phyloP scores from a whole-genome alignment of 2,888 invertebrate genomes.

The Oscheius sp. region DNA sequence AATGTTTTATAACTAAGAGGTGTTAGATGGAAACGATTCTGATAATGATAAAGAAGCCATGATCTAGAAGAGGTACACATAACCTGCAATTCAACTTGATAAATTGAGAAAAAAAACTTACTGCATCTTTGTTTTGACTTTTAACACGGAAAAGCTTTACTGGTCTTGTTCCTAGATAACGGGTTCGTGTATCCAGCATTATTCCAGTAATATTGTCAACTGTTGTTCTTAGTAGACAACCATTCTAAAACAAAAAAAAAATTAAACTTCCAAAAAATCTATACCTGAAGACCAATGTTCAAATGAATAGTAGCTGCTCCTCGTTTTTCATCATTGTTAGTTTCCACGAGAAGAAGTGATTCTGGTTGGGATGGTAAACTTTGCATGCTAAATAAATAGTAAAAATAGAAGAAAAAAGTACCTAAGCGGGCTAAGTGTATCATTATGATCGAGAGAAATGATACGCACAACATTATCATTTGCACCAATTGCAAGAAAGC shows the following conservation, averaged over 20 bases:
- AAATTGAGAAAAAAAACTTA: slow-evolving; percentile 70
- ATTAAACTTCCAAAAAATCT: slow-evolving; percentile 10
- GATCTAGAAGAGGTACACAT: slow-evolving; percentile 96
- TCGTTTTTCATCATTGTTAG: slow-evolving; percentile 68
- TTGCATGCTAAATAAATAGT: slow-evolving; percentile 56
- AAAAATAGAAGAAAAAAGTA: slow-evolving; percentile 18
- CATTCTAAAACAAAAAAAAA: slow-evolving; percentile 78
- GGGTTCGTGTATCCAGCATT: slow-evolving; percentile 92
- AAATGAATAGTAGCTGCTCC: slow-evolving; percentile 72
- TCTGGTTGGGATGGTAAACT: slow-evolving; percentile 94
- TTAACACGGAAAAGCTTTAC: slow-evolving; percentile 94
- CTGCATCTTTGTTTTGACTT: slow-evolving; percentile 95
- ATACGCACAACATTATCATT: slow-evolving; percentile 96
- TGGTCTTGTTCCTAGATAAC: slow-evolving; percentile 92
- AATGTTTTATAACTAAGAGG: slow-evolving; percentile 82
- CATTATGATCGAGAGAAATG: slow-evolving; percentile 90
- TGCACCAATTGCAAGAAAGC: slow-evolving; percentile 73
- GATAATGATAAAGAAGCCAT: slow-evolving; percentile 98
- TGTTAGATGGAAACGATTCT: slow-evolving; percentile 79
- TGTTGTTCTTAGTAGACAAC: slow-evolving; percentile 89
- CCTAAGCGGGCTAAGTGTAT: slow-evolving; percentile 83
- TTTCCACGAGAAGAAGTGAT: slow-evolving; percentile 92
- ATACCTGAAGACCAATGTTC: slow-evolving; percentile 87
- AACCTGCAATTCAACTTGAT: slow-evolving; percentile 72
- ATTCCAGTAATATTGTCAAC: slow-evolving; percentile 95